phyloP scores from a whole-genome alignment of 1,140 invertebrate genomes.

The Asobara japonica region DNA sequence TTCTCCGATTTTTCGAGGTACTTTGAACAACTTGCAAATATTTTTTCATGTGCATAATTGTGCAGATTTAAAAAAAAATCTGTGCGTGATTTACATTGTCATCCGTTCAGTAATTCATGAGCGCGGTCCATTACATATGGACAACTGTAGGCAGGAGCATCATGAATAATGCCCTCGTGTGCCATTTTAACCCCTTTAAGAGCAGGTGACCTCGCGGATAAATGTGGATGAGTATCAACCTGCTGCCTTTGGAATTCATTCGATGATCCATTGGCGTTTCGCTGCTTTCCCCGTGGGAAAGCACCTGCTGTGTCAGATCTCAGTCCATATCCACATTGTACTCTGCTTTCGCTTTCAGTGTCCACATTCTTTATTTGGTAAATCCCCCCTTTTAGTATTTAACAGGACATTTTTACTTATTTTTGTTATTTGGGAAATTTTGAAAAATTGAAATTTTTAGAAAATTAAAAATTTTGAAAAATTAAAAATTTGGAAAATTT shows the following conservation, averaged over 20 bases:
- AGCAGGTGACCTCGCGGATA: slow-evolving; percentile 49
- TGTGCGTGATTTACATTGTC: not conserved
- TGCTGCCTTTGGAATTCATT: not conserved
- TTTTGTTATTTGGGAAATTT: no score
- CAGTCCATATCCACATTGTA: not conserved
- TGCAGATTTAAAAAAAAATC: no score
- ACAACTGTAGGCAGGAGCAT: slow-evolving; percentile 26
- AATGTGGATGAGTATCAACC: slow-evolving; percentile 8
- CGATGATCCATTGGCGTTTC: slow-evolving; percentile 17
- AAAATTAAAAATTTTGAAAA: no score
- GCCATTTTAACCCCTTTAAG: slow-evolving; percentile 49
- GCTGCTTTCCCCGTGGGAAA: slow-evolving; percentile 37
- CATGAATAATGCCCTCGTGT: slow-evolving; percentile 56
- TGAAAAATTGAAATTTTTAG: no score
- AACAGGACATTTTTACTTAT: no score
- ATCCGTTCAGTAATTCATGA: not conserved
- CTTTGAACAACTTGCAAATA: no score
- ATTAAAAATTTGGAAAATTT: no score
- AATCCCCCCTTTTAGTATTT: not conserved
- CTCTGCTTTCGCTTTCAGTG: not conserved
- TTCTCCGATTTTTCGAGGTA: no score
- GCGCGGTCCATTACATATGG: not conserved
- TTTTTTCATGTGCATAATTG: no score
- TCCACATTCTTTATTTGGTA: not conserved
- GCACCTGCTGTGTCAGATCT: slow-evolving; percentile 42